Evolutionary conservation across 2,113 vertebrate species (phyloP), one percentile per base, ranked within the genome.

Genomic region (Platichthys stellatus): DNA sequence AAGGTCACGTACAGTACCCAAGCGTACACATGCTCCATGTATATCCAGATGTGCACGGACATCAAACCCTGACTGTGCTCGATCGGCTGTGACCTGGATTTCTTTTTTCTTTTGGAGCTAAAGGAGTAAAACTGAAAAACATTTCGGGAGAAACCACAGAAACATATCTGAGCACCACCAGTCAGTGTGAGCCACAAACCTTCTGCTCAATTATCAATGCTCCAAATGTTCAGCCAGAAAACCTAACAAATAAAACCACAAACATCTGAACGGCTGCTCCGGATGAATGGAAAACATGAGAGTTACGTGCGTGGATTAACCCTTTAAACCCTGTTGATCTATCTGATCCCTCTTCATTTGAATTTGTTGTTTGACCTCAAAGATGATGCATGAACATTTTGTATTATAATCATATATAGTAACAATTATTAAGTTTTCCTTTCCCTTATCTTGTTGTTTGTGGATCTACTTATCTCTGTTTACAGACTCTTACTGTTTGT

Each of bases 1-100:
- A 88, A 86, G 78, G 74, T 90, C 84, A 83, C 57, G 26, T 76
- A 80, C 74, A 74, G 75, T 60, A 82, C 57, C 72, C 59, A 38
- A 62, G 59, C 61, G 38, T 2, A 40, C 31, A 28, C 60, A 5
- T 53, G 5, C 20, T 35, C 28, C 28, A 18, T 23, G 59, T 40
- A 7, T 21, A 17, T 63, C n/a, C 47, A 54, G 5, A 61, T 1
- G 2, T 8, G 20, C 64, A 56, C 15, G 20, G 7, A 17, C 15
- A 47, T 51, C 2, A 31, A 49, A 14, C 13, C n/a, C 18, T 35
- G 38, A 7, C 24, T 18, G 40, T 64, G 56, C 58, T 62, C 53
- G 12, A 26, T 17, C 15, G 5, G 23, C 2, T 24, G 9, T 40
- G 60, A 62, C 60, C 60, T 40, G 8, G 40, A 12, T 40, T 40